phyloP scores from a whole-genome alignment of 2,113 vertebrate genomes.

The Poeciliopsis occidentalis region DNA sequence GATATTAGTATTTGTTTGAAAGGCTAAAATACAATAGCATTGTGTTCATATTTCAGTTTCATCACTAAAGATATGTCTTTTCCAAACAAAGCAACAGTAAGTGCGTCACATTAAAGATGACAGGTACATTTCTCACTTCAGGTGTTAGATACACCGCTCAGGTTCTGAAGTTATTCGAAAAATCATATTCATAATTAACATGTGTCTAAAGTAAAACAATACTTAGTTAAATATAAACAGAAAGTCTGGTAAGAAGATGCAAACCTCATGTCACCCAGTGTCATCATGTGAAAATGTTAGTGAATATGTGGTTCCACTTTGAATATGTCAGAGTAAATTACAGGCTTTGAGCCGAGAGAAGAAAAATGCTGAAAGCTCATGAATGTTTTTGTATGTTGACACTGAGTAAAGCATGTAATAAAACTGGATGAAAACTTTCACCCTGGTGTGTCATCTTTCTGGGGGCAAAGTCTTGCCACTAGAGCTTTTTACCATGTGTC shows the following conservation, averaged over 20 bases:
- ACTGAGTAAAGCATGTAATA: neutral
- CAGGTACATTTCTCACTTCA: neutral
- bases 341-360: neutral
- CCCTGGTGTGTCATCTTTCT: neutral
- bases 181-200: neutral
- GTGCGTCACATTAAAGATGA: neutral
- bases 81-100: neutral
- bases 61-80: neutral
- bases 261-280: too few relatives aligned
- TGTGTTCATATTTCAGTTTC: neutral
- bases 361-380: neutral
- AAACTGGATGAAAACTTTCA: constrained; percentile 2
- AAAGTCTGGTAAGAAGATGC: neutral
- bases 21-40: neutral
- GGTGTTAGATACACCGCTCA: neutral
- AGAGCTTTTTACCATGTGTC: neutral
- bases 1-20: neutral
- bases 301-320: constrained; percentile 34
- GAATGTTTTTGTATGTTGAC: neutral
- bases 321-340: neutral
- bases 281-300: constrained; percentile 26
- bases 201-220: neutral
- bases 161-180: neutral
- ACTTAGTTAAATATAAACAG: neutral
- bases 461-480: neutral